Conservation (phyloP, 2,113 vertebrate genomes). For the Odontophorus gujanensis region DNA sequence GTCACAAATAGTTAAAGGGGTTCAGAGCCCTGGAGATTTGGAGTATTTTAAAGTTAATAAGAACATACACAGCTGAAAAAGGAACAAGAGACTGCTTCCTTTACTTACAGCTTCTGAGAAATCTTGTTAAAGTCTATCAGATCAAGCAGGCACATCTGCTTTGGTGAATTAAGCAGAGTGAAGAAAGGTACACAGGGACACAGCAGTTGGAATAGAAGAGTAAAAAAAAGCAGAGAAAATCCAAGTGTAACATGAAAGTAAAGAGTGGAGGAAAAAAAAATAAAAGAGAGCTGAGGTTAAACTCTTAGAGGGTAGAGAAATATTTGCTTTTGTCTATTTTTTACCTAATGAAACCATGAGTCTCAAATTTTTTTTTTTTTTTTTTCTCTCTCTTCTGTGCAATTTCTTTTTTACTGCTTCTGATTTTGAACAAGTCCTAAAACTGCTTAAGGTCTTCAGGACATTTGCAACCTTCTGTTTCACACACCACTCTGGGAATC, state of each 20-base stretch:
- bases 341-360: not conserved
- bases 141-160: constrained; percentile 36
- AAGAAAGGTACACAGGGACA: not conserved
- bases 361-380: too few relatives aligned
- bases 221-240: not conserved
- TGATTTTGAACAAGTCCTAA: not conserved
- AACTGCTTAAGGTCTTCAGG: constrained; percentile 14
- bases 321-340: not conserved
- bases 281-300: not conserved
- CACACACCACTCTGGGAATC: not conserved
- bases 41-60: constrained; percentile 57
- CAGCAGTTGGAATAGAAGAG: not conserved
- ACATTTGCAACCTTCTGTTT: constrained; percentile 44
- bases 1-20: constrained; percentile 8
- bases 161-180: constrained; percentile 31
- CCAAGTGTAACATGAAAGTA: not conserved
- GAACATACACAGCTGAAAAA: not conserved
- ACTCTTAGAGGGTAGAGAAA: not conserved
- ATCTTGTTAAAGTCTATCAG: constrained; percentile 47
- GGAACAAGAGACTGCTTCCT: not conserved
- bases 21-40: not conserved
- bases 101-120: constrained; percentile 43
- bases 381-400: not conserved
- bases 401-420: not conserved
- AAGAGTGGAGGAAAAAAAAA: not conserved